phyloP scores from a whole-genome alignment of 2,113 vertebrate species.

The Theristicus caerulescens region DNA sequence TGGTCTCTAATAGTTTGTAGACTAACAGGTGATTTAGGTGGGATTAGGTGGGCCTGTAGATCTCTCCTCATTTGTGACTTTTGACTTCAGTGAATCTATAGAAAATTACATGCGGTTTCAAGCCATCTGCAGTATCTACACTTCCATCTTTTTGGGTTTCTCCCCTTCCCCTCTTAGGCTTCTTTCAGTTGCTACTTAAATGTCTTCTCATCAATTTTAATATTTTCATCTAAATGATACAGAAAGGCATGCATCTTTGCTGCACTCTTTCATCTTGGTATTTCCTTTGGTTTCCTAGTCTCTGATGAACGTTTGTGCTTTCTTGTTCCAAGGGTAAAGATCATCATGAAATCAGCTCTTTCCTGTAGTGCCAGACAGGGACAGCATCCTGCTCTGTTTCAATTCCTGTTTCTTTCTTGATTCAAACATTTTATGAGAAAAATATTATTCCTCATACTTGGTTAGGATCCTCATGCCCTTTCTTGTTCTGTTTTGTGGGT shows the following conservation, averaged over 20 bases:
- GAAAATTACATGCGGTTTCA: background rate
- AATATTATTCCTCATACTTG: background rate
- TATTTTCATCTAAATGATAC: background rate
- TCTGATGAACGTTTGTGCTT: background rate
- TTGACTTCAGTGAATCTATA: background rate
- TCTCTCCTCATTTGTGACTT: background rate
- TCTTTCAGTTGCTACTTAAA: background rate
- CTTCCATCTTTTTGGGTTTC: background rate
- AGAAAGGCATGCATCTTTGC: background rate
- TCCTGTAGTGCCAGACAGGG: background rate
- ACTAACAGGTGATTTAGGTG: background rate
- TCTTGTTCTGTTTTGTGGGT: background rate
- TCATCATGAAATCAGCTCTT: background rate
- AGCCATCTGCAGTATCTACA: background rate
- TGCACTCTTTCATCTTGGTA: background rate
- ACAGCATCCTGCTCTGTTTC: background rate
- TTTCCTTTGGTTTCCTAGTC: slow-evolving; percentile 18
- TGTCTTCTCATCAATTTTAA: background rate
- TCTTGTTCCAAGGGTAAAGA: slow-evolving; percentile 5
- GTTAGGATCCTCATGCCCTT: background rate
- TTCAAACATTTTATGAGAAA: background rate
- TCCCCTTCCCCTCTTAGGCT: background rate
- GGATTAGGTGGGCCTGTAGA: background rate
- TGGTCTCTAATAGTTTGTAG: background rate
- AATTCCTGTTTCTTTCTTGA: background rate